Percentiles rank a stretch among this genome's conserved stretches.
These are phyloP conservation scores for Gopherus flavomarginatus DNA, from an alignment of 2,113 vertebrate species.

Conservation along the genomic window DNA sequence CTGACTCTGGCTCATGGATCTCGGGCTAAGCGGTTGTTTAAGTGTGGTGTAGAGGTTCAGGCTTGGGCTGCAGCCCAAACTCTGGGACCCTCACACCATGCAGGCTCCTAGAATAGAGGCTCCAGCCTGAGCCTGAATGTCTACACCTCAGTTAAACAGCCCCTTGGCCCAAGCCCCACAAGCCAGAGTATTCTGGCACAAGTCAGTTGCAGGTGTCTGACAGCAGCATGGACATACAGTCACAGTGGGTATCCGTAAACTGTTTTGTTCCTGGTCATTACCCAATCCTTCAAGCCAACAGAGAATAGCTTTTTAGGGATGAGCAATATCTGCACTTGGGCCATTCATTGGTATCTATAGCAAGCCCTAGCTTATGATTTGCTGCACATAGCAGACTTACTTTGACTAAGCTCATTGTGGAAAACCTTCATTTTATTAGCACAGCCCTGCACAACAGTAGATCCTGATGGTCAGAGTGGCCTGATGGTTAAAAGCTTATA, in stretches of 20 bases:
- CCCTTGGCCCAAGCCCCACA: neutral
- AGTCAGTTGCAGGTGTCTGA: neutral
- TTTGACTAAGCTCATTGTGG: neutral
- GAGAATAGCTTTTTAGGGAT: neutral
- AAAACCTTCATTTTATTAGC: neutral
- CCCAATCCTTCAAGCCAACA: neutral
- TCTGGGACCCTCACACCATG: neutral
- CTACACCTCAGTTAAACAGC: neutral
- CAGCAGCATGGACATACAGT: neutral
- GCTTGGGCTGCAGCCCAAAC: neutral
- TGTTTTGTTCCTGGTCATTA: neutral
- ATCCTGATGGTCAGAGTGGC: neutral
- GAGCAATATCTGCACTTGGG: neutral
- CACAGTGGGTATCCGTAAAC: neutral
- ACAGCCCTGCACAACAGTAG: neutral
- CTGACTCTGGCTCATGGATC: neutral
- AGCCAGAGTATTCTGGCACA: neutral
- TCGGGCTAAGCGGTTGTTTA: neutral
- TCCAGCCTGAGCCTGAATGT: neutral
- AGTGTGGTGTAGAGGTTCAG: too few relatives aligned
- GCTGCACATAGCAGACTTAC: neutral
- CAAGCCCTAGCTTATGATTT: neutral
- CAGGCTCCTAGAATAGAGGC: neutral
- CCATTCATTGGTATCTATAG: neutral
- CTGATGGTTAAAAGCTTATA: neutral